These are phyloP conservation scores for Cheilosia vernalis DNA, from an alignment of 2,888 invertebrate genomes.

Conservation along the genomic window DNA sequence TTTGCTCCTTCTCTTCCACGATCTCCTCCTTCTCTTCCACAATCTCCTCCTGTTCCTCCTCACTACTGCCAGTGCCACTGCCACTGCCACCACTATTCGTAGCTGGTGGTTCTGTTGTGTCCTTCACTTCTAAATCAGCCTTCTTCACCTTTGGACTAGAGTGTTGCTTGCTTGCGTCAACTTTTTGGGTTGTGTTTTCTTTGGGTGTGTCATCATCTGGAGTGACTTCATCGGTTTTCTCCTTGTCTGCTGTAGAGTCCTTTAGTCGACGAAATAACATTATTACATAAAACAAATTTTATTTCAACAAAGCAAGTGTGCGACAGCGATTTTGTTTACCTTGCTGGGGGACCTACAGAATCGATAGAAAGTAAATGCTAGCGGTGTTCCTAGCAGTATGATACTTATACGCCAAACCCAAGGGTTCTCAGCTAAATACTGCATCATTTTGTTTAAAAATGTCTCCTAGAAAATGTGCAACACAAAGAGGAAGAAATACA, in stretches of 20 bases:
- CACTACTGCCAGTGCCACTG: constrained; percentile 74
- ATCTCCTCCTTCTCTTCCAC: constrained; percentile 76
- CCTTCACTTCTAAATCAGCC: constrained; percentile 83
- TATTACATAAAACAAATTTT: neutral
- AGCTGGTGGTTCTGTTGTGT: constrained; percentile 60
- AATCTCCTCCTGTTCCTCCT: constrained; percentile 75
- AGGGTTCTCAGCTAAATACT: constrained; percentile 92
- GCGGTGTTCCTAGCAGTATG: constrained; percentile 90
- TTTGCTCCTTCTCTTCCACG: constrained; percentile 76
- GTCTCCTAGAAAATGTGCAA: constrained; percentile 87
- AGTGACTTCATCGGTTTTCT: constrained; percentile 89
- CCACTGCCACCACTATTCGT: constrained; percentile 76
- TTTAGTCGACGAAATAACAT: constrained; percentile 64
- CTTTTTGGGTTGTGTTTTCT: constrained; percentile 67
- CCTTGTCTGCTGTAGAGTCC: constrained; percentile 85
- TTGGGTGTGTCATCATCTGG: constrained; percentile 84
- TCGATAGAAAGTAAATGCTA: constrained; percentile 91
- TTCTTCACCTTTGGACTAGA: constrained; percentile 82
- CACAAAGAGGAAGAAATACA: constrained; percentile 68
- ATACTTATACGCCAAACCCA: constrained; percentile 96
- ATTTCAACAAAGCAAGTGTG: neutral
- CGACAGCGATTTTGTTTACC: constrained; percentile 82
- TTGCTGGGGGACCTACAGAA: constrained; percentile 84
- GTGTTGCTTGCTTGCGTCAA: constrained; percentile 75
- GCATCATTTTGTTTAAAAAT: constrained; percentile 89